A percentile compares a stretch with the other conserved stretches of the same genome.
These are phyloP conservation scores for Brachionus asplanchnoidis DNA, from an alignment of 1,140 invertebrate genomes.

Conservation along the genomic window DNA sequence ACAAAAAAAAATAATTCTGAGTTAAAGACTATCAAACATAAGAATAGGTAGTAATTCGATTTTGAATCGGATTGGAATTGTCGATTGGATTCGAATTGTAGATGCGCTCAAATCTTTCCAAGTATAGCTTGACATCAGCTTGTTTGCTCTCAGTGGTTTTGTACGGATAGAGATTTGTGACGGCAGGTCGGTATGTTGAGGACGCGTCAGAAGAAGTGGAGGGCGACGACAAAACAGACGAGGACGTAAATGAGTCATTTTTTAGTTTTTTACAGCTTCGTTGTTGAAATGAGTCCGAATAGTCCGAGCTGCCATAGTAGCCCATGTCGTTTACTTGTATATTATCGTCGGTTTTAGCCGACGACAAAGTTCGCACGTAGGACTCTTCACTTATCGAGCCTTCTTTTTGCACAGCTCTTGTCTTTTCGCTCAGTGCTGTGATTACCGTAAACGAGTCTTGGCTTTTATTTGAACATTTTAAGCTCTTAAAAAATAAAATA, in stretches of 20 bases:
- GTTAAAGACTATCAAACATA: background rate
- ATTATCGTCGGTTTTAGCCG: background rate
- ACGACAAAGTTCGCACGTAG: background rate
- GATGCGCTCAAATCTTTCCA: constrained; percentile 31
- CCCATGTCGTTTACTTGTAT: constrained; percentile 20
- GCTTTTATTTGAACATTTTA: background rate
- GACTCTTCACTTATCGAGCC: background rate
- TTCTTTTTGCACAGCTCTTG: background rate
- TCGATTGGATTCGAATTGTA: constrained; percentile 29
- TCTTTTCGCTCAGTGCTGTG: background rate
- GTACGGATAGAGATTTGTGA: constrained; percentile 27
- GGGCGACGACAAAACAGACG: constrained; percentile 14
- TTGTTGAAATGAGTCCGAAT: constrained; percentile 25
- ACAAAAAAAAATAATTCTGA: background rate
- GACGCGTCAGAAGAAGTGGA: background rate
- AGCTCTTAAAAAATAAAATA: background rate
- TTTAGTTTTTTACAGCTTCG: background rate
- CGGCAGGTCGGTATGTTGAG: background rate
- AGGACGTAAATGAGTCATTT: constrained; percentile 34
- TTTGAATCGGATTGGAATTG: background rate
- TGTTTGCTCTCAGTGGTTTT: background rate
- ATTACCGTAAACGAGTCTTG: constrained; percentile 1
- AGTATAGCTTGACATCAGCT: constrained; percentile 20
- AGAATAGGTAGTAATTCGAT: constrained; percentile 28
- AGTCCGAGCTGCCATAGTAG: constrained; percentile 39